Evolutionary conservation across 2,797 vertebrate genomes (phyloP).

Genomic region (Balearica regulorum): DNA sequence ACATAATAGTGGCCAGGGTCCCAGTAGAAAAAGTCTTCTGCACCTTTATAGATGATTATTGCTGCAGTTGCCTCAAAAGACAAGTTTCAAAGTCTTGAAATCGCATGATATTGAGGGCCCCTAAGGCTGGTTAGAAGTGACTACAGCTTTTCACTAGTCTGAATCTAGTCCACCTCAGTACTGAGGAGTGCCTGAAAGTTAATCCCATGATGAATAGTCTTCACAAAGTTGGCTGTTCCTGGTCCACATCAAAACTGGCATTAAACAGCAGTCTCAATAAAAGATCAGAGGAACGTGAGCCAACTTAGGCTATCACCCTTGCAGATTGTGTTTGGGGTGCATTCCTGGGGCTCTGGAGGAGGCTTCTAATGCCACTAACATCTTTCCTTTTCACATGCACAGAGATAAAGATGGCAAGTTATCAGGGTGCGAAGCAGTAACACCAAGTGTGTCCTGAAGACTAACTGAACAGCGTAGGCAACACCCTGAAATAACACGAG

Average conservation of each 20-base stretch:
- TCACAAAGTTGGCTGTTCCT: conserved; percentile 32
- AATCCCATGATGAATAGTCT: conserved; percentile 51
- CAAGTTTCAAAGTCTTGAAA: background rate
- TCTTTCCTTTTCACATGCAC: conserved; percentile 42
- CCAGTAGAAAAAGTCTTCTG: background rate
- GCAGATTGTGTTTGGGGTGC: conserved; percentile 37
- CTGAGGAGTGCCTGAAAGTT: conserved; percentile 16
- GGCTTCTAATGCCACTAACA: conserved; percentile 31
- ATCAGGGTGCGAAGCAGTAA: conserved; percentile 46
- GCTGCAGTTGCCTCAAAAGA: background rate
- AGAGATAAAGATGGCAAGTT: conserved; percentile 57
- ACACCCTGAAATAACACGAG: background rate
- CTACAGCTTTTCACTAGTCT: background rate
- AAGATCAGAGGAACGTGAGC: conserved; percentile 46
- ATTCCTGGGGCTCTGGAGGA: conserved; percentile 46
- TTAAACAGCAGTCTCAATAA: conserved; percentile 53
- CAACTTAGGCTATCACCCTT: conserved; percentile 7
- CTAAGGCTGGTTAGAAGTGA: background rate
- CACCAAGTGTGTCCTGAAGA: conserved; percentile 44
- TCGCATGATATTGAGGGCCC: background rate
- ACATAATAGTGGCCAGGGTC: background rate
- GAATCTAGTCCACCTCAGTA: background rate
- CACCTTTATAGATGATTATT: background rate
- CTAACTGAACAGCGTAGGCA: conserved; percentile 1
- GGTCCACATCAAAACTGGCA: conserved; percentile 53